A percentile compares a stretch with the other conserved stretches of the same genome.
phyloP scores from a whole-genome alignment of 2,113 vertebrate genomes.

The Tragelaphus strepsiceros region DNA sequence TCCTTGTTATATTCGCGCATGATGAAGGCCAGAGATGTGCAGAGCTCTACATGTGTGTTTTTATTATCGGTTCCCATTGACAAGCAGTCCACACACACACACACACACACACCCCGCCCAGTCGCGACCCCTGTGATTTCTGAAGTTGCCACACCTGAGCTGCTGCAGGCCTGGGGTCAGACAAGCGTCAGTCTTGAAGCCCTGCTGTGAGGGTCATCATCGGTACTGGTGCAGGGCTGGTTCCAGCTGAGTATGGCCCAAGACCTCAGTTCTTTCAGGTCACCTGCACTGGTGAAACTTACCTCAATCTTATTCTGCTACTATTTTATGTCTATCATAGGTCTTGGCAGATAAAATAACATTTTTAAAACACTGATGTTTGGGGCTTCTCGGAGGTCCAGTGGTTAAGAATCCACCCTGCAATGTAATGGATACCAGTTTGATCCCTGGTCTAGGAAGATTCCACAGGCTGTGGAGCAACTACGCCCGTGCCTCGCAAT shows the following conservation, averaged over 20 bases:
- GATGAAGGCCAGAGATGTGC: neutral
- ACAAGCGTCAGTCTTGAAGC: rapidly evolving
- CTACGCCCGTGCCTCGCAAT: neutral
- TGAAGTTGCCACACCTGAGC: neutral
- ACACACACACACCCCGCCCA: rapidly evolving
- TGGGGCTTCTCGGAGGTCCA: neutral
- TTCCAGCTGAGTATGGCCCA: neutral
- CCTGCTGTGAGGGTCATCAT: rapidly evolving
- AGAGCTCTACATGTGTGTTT: neutral
- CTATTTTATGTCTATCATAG: neutral
- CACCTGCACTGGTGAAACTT: neutral
- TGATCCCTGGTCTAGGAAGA: neutral
- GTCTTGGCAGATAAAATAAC: neutral
- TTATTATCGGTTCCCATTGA: neutral
- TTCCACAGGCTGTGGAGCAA: neutral
- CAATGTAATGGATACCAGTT: neutral
- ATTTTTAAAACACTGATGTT: neutral
- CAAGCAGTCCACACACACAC: neutral
- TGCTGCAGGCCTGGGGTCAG: neutral
- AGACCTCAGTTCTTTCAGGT: neutral
- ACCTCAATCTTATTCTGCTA: neutral
- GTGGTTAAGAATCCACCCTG: neutral
- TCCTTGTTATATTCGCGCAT: too few relatives aligned
- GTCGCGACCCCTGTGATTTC: neutral
- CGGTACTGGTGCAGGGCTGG: rapidly evolving